Conservation (phyloP, 2,888 invertebrate species). For the Neria commutata region DNA sequence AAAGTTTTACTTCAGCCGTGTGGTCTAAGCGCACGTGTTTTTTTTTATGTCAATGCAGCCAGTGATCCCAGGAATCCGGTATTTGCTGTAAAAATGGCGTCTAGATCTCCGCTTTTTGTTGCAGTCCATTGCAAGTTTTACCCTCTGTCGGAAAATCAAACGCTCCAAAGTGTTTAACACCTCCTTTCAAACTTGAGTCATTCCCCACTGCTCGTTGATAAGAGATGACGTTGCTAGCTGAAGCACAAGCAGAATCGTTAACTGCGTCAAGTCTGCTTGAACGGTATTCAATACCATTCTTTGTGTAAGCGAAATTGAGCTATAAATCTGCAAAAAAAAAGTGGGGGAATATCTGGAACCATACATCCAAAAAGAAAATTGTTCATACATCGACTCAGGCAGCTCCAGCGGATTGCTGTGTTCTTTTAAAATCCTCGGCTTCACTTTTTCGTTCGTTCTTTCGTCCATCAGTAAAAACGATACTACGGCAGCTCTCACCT, state of each 20-base stretch:
- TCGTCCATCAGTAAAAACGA: background rate
- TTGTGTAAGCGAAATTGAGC: background rate
- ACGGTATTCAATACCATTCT: background rate
- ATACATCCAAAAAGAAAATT: too few relatives aligned
- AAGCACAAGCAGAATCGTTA: background rate
- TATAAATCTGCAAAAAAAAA: too few relatives aligned
- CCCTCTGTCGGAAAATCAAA: background rate
- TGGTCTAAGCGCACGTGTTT: too few relatives aligned
- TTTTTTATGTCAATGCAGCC: too few relatives aligned
- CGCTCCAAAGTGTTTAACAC: too few relatives aligned
- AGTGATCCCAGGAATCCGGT: background rate
- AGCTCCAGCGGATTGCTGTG: background rate
- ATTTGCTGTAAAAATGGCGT: background rate
- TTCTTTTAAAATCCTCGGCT: background rate
- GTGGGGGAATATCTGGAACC: too few relatives aligned
- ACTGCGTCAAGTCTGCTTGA: background rate
- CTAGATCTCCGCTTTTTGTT: too few relatives aligned
- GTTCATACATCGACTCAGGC: too few relatives aligned
- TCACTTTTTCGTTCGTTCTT: background rate
- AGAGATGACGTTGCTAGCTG: background rate
- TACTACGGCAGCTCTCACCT: background rate
- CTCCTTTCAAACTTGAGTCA: too few relatives aligned
- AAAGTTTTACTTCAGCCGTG: too few relatives aligned
- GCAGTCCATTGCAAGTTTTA: background rate
- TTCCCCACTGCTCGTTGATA: background rate